phyloP scores from a whole-genome alignment of 2,888 invertebrate genomes.

The Creontiades dilutus region DNA sequence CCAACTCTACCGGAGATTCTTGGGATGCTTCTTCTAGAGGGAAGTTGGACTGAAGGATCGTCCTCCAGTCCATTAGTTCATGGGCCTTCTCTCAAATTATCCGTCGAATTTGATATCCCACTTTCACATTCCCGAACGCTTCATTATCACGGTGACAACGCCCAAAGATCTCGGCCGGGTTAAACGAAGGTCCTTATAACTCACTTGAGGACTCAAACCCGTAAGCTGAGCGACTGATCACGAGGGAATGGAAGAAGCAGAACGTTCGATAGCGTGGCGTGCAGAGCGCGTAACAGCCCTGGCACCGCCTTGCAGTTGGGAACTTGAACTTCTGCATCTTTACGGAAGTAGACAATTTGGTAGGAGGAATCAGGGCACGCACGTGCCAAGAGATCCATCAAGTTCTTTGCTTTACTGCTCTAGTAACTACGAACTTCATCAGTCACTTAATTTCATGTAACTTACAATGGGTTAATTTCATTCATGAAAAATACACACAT shows the following conservation, averaged over 20 bases:
- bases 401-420: too few species aligned
- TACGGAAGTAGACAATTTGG: not conserved
- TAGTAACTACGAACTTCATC: too few species aligned
- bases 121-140: conserved; percentile 21
- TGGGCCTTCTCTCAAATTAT: not conserved
- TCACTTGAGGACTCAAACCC: not conserved
- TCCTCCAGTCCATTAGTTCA: conserved; percentile 56
- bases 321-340: conserved; percentile 41
- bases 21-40: conserved; percentile 57
- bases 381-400: conserved; percentile 21
- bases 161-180: not conserved
- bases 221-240: not conserved
- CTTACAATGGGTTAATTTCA: too few species aligned
- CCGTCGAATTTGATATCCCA: not conserved
- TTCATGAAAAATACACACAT: too few species aligned
- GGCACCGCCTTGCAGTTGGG: conserved; percentile 63
- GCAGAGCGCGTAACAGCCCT: conserved; percentile 46
- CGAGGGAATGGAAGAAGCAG: not conserved
- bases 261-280: conserved; percentile 57
- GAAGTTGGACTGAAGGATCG: conserved; percentile 48
- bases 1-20: conserved; percentile 50
- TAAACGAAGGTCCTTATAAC: not conserved
- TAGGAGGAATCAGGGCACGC: conserved; percentile 40
- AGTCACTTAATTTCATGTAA: too few species aligned
- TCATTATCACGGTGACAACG: conserved; percentile 11